phyloP scores from a whole-genome alignment of 2,888 invertebrate species.

The Lypha dubia region DNA sequence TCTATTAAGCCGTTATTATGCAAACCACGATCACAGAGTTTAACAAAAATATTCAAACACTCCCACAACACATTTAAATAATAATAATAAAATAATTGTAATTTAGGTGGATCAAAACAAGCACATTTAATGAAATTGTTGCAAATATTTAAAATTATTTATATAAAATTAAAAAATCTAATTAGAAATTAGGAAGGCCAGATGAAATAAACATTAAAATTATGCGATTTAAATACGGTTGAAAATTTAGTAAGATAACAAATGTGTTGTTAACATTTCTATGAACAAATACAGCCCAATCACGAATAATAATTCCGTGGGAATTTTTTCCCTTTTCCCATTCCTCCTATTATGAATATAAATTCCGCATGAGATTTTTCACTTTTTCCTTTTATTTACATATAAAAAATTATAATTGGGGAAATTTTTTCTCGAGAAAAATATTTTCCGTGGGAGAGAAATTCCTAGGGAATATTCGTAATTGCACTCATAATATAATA shows the following conservation, averaged over 20 bases:
- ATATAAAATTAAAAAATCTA: constrained; percentile 39
- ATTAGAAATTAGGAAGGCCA: constrained; percentile 49
- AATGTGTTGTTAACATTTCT: constrained; percentile 60
- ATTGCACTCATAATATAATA: too few relatives aligned
- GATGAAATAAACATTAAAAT: constrained; percentile 36
- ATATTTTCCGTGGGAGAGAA: too few relatives aligned
- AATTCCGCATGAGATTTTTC: too few relatives aligned
- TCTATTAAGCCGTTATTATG: constrained; percentile 53
- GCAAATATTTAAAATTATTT: constrained; percentile 54
- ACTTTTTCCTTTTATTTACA: too few relatives aligned
- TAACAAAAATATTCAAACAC: constrained; percentile 26
- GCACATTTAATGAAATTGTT: constrained; percentile 71
- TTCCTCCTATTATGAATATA: too few relatives aligned
- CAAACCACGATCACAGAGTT: constrained; percentile 22
- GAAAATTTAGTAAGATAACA: constrained; percentile 48
- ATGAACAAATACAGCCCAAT: constrained; percentile 34
- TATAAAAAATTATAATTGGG: too few relatives aligned
- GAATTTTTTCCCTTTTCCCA: too few relatives aligned
- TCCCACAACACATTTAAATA: constrained; percentile 1
- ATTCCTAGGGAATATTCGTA: too few relatives aligned
- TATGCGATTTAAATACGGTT: constrained; percentile 20
- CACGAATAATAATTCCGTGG: too few relatives aligned
- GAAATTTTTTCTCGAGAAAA: too few relatives aligned
- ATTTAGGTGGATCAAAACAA: constrained; percentile 52
- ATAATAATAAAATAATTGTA: constrained; percentile 35